Evolutionary conservation across 1,140 invertebrate genomes (phyloP).

Genomic region (Drosophila insularis): DNA sequence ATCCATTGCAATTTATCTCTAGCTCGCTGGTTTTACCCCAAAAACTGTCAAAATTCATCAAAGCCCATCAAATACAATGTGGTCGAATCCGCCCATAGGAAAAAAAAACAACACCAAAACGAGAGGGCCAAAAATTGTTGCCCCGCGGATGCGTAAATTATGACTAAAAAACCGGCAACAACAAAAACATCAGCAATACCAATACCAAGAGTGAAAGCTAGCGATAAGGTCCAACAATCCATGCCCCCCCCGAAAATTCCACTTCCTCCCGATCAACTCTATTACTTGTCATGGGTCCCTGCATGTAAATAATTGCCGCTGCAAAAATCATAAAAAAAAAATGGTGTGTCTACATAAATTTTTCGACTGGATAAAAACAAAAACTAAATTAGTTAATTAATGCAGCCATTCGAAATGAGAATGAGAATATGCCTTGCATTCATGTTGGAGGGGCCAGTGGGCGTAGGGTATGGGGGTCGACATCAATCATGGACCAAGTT

Average conservation of each 20-base stretch:
- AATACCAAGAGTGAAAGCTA: slow-evolving; percentile 61
- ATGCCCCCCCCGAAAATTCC: neutral
- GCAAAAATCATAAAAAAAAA: slow-evolving; percentile 31
- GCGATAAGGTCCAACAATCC: slow-evolving; percentile 48
- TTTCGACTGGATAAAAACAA: slow-evolving; percentile 49
- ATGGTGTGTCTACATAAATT: slow-evolving; percentile 56
- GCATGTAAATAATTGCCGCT: slow-evolving; percentile 54
- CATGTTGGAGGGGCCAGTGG: neutral
- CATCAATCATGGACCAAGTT: slow-evolving; percentile 65
- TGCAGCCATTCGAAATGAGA: slow-evolving; percentile 49
- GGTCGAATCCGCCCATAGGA: neutral
- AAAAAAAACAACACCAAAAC: slow-evolving; percentile 3
- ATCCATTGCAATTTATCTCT: neutral
- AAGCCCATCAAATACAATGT: slow-evolving; percentile 55
- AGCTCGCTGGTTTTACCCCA: slow-evolving; percentile 16
- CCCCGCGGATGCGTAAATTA: slow-evolving; percentile 62
- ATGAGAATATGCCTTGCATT: slow-evolving; percentile 16
- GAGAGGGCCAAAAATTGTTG: slow-evolving; percentile 16
- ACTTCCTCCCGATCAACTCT: neutral
- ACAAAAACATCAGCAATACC: neutral
- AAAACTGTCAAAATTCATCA: slow-evolving; percentile 67
- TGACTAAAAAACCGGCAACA: slow-evolving; percentile 37
- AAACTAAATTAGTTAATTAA: slow-evolving; percentile 80
- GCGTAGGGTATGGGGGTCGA: slow-evolving; percentile 34
- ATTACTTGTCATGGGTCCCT: slow-evolving; percentile 33